A percentile compares a stretch with the other conserved stretches of the same genome.
Evolutionary conservation across 2,113 vertebrate species (phyloP).

Genomic region (Brachyhypopomus occidentalis): DNA sequence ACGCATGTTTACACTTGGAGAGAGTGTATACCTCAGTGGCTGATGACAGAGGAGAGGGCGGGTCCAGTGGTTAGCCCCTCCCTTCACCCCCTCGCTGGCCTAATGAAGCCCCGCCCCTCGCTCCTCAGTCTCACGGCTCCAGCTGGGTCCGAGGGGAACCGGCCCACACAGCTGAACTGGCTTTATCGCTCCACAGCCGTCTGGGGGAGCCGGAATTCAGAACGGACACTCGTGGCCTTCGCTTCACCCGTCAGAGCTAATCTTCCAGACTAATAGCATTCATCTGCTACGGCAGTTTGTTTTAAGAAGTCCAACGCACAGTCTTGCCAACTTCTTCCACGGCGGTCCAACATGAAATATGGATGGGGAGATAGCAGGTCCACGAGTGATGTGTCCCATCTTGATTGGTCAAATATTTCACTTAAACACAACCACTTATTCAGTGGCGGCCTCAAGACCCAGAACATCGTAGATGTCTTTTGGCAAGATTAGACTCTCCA

Average conservation of each 20-base stretch:
- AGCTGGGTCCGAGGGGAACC: slow-evolving; percentile 5
- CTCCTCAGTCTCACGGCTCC: slow-evolving; percentile 14
- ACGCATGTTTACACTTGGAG: slow-evolving; percentile 68
- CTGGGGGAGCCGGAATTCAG: slow-evolving; percentile 28
- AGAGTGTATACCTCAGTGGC: slow-evolving; percentile 70
- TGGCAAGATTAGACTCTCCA: slow-evolving; percentile 14
- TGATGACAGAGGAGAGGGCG: slow-evolving; percentile 59
- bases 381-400: slow-evolving; percentile 35
- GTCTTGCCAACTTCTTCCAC: slow-evolving; percentile 56
- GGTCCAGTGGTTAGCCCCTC: slow-evolving; percentile 36
- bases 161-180: slow-evolving; percentile 49
- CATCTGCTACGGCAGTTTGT: slow-evolving; percentile 70
- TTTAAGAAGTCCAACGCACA: slow-evolving; percentile 70
- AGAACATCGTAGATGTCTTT: slow-evolving; percentile 1
- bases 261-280: slow-evolving; percentile 68
- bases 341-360: slow-evolving; percentile 61
- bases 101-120: slow-evolving; percentile 10
- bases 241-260: slow-evolving; percentile 64
- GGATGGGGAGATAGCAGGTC: slow-evolving; percentile 48
- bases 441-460: slow-evolving; percentile 44
- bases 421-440: slow-evolving; percentile 47
- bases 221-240: slow-evolving; percentile 56
- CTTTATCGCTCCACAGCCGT: slow-evolving; percentile 49
- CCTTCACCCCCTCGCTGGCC: slow-evolving; percentile 57
- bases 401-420: slow-evolving; percentile 50